Conservation (phyloP, 37 sponge, comb jelly and placozoan genomes). For the Tethya wilhelma region DNA sequence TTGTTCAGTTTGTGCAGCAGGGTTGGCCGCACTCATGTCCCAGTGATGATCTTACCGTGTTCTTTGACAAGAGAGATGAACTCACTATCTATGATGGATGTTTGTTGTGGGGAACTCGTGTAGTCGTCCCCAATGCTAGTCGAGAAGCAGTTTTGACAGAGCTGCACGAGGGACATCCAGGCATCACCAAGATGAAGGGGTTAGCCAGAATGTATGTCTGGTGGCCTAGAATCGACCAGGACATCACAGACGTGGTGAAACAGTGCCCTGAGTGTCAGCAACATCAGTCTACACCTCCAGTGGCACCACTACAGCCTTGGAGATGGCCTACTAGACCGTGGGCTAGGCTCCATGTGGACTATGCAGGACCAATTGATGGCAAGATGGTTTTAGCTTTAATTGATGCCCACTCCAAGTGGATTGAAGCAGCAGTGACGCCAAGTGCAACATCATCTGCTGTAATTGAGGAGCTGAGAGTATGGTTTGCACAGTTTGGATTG, state of each 20-base stretch:
- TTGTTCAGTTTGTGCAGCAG: neutral
- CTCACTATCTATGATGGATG: neutral
- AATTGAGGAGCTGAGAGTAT: neutral
- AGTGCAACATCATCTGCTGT: slow-evolving; percentile 1
- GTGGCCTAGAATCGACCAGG: no score
- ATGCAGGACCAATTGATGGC: no score
- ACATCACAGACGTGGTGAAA: neutral
- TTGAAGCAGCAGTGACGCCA: no score
- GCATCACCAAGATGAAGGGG: no score
- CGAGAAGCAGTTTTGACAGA: neutral
- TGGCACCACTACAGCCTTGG: neutral
- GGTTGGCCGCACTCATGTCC: slow-evolving; percentile 1
- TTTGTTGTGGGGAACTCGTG: slow-evolving; percentile 1
- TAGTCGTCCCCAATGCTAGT: neutral
- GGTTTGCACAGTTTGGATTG: slow-evolving; percentile 3
- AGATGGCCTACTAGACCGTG: no score
- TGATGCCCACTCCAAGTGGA: no score
- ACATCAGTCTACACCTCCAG: neutral
- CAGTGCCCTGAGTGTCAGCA: neutral
- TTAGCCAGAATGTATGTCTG: no score
- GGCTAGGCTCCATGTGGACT: no score
- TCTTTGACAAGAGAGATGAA: neutral
- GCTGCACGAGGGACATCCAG: neutral
- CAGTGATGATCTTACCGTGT: neutral
- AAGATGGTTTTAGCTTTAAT: no score